Evolutionary conservation across 2,797 vertebrate species (phyloP), one percentile per base, ranked within the genome.

Genomic region (Carcharodon carcharias): DNA sequence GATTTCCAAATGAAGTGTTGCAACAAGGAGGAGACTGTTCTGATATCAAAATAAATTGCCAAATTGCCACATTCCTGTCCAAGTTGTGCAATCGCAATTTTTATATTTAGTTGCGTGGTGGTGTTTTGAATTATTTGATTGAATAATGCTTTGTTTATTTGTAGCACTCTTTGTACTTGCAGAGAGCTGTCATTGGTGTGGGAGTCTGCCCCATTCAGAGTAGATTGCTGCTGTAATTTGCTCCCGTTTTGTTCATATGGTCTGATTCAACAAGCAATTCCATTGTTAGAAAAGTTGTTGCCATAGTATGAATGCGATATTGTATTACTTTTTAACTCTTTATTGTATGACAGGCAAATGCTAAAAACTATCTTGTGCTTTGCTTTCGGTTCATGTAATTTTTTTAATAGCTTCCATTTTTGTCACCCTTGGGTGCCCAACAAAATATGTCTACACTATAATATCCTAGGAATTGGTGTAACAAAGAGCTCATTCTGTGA

Each of bases 131-230:
- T 73, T 95, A 54, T 40, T 71, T 73, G 45, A 95, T 95, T 69
- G 94, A 95, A 56, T 69, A 95, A 95, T 95, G 50, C 91, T 93
- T 93, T 93, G 91, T 65, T 93, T 93, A 50, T 54, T 28, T 95
- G 67, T 95, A 50, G 21, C 1, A 69, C 50, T 95, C 94, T 73
- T 95, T 95, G 67, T 35, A 35, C 6, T 73, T 95, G 94, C 40
- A 73, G 50, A 73, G 67, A 95, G 50, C 67, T 95, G 67, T 73
- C 50, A 95, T 95, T 95, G 45, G 54, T 95, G 94, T 95, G 67
- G 94, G 67, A 95, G 94, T 95, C 67, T 56, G 45, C 26, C 45
- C n/a, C n/a, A 56, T 95, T 95, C 67, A 56, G 26, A 35, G 88
- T 61, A 61, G 88, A 91, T 91, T 91, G 58, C 88, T 91, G 28